Percentiles rank a stretch among this genome's conserved stretches.
These are phyloP conservation scores for Paedocypris micromegethes DNA, from an alignment of 2,797 vertebrate genomes.

Conservation along the genomic window DNA sequence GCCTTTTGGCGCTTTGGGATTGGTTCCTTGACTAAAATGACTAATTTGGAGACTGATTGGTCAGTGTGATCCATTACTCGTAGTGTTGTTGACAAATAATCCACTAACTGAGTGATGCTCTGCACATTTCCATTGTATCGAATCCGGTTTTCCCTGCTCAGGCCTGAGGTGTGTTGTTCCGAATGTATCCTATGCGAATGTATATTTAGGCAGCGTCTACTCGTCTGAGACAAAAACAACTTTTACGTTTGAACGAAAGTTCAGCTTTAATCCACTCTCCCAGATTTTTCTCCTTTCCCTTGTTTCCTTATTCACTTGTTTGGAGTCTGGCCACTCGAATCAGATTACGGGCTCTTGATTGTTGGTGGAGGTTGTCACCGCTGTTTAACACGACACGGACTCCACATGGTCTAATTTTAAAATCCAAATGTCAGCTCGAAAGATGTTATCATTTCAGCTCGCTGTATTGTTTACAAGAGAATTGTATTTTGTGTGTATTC, in stretches of 20 bases:
- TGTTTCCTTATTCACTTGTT: constrained; percentile 3
- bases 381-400: constrained; percentile 51
- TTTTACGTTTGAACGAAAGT: constrained; percentile 12
- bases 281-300: constrained; percentile 21
- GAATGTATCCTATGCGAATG: not conserved
- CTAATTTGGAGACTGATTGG: too few relatives aligned
- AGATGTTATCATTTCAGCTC: constrained; percentile 14
- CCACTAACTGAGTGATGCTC: too few relatives aligned
- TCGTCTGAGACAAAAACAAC: not conserved
- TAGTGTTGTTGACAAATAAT: too few relatives aligned
- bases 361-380: constrained; percentile 54
- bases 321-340: constrained; percentile 38
- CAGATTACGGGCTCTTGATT: constrained; percentile 51
- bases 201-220: constrained; percentile 7
- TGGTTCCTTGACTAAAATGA: too few relatives aligned
- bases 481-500: too few relatives aligned
- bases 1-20: too few relatives aligned
- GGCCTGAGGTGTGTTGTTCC: not conserved
- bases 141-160: not conserved
- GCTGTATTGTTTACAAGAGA: too few relatives aligned
- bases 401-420: constrained; percentile 61
- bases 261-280: constrained; percentile 23
- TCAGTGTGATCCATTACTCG: too few relatives aligned
- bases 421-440: constrained; percentile 31
- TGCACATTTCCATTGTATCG: too few relatives aligned